A percentile compares a stretch with the other conserved stretches of the same genome.
Conservation (phyloP, 2,113 vertebrate genomes). For the Greenwoodochromis staneri region DNA sequence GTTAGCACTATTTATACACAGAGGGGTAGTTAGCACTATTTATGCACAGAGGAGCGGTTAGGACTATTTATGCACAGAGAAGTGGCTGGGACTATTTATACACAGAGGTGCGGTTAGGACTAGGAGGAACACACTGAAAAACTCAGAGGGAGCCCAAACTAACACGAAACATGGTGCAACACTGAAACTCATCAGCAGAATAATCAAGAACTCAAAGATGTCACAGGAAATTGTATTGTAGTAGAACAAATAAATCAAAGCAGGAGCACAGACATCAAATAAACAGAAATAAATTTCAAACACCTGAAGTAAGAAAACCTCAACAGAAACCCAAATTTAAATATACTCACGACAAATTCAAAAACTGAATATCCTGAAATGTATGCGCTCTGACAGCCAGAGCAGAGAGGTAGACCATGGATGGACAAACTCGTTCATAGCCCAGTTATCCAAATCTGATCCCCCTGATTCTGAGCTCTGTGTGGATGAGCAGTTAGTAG, state of each 20-base stretch:
- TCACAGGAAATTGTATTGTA: not conserved
- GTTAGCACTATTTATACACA: not conserved
- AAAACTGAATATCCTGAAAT: not conserved
- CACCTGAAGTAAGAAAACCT: not conserved
- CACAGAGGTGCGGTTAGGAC: not conserved
- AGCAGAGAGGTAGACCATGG: not conserved
- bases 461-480: not conserved
- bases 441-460: not conserved
- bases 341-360: not conserved
- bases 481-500: not conserved
- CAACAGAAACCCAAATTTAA: not conserved
- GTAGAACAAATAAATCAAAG: not conserved
- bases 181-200: not conserved
- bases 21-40: not conserved
- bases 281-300: not conserved
- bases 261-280: not conserved
- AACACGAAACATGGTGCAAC: not conserved
- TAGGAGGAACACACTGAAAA: not conserved
- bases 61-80: not conserved
- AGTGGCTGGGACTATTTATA: not conserved
- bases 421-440: not conserved
- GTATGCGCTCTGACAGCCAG: not conserved
- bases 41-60: accelerated
- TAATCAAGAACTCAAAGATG: not conserved
- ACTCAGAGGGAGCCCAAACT: not conserved